Base-by-base conservation (phyloP, 2,113 vertebrate species). In the Pseudonaja textilis region DNA sequence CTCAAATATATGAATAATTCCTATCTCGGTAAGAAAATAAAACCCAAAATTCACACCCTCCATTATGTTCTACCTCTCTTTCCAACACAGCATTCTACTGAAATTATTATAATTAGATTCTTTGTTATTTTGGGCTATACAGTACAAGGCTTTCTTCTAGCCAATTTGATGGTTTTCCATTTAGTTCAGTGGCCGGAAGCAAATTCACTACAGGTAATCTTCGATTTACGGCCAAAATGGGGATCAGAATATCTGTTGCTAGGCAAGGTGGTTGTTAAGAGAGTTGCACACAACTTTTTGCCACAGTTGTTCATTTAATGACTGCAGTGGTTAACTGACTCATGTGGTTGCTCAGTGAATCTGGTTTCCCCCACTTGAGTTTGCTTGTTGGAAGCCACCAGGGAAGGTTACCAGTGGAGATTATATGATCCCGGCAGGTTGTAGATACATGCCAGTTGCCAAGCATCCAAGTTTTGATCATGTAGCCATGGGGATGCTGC, bases 11-110 rank as follows among this genome's bases (percentile, higher is more conserved):
- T 96, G 96, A 95, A 93, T 0, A 95, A 97, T 25, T 96, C 97
- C 88, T 97, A 97, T 81, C 25, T 97, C 81, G 97, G 97, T 97
- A 91, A 95, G 96, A 47, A 52, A 52, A 9, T 9, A 1, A 22
- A 52, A 6, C 23, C 9, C 10, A 20, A 52, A 64, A 9, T 45
- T 91, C n/a, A 23, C 12, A 0, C 56, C 20, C 3, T n/a, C 89
- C n/a, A 59, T 26, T 45, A 34, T 61, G 6, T 23, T 55, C 26
- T 47, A 1, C 23, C 34, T 52, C 5, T 59, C 18, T 59, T 23
- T 18, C 6, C 5, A 22, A 5, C 18, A 29, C 14, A 26, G 18
- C 12, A 12, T 26, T 85, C 18, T 74, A 34, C n/a, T 74, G 5
- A 74, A 74, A 74, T 74, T 34, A 74, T 34, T 18, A 74, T 74